Evolutionary conservation across 2,113 vertebrate genomes (phyloP), one percentile per base, ranked within the genome.

Genomic region (Pelmatolapia mariae): DNA sequence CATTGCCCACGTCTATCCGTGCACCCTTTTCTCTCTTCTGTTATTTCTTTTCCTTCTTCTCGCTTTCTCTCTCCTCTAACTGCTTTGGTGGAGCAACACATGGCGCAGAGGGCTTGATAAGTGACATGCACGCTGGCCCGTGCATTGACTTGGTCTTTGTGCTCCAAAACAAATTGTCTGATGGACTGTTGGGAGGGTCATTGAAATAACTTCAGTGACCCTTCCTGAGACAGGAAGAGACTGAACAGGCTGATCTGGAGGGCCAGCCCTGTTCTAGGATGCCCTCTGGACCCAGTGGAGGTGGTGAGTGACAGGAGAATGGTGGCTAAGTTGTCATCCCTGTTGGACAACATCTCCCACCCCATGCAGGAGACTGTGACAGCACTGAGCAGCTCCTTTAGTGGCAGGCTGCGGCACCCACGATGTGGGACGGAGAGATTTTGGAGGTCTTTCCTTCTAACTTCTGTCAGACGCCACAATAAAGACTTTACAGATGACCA

Each of bases 1-100:
- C 66, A 71, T 45, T 43, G 45, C 8, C 66, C 1, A 43, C n/a
- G 0, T 71, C 12, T 16, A 26, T 71, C 8, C 5, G 8, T 0
- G 0, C 68, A 73, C 26, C 68, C 68, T 26, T 43, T 73, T 73
- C 38, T 1, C 7, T 40, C 19, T 2, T 40, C 63, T 40, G 19
- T 68, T 40, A 4, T 40, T 13, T 68, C 7, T 40, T 68, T 68
- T 68, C 33, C 33, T 38, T 8, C 33, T 68, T 22, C 33, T 22
- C 1, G 0, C 19, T 38, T 10, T n/a, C 19, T 45, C 66, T 45
- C 8, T 16, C 22, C 38, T 73, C 38, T 43, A 73, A 26, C 13
- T 26, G 38, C 68, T 73, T 43, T 26, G 66, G 22, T 71, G 66
- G 38, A 71, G 3, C 12, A 71, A 2, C 38, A 0, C 1, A 1